Conservation (phyloP, 2,888 invertebrate genomes). For the Cheilosia variabilis region DNA sequence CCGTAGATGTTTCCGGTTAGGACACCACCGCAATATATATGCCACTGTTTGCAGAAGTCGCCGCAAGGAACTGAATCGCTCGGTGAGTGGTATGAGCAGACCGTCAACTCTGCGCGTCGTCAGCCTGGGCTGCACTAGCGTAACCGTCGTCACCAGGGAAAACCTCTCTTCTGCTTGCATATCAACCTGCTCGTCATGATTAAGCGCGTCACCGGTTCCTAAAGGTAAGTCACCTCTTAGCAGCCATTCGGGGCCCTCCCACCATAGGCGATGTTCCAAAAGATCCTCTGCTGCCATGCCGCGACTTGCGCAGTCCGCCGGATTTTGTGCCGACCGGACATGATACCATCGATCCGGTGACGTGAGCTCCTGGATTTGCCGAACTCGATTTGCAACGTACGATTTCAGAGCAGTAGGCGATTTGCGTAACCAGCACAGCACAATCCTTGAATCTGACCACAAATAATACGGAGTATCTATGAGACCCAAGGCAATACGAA, state of each 20-base stretch:
- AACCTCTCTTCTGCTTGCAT: neutral
- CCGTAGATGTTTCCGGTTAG: neutral
- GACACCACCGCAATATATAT: neutral
- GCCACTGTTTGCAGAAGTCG: neutral
- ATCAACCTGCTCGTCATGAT: neutral
- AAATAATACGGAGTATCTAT: neutral
- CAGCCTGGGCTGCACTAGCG: neutral
- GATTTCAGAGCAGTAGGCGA: neutral
- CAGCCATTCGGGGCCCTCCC: neutral
- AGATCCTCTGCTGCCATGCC: neutral
- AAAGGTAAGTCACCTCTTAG: too few species aligned
- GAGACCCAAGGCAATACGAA: neutral
- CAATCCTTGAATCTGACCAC: conserved; percentile 24
- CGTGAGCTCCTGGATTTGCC: conserved; percentile 22
- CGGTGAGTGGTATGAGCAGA: neutral
- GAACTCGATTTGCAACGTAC: conserved; percentile 17
- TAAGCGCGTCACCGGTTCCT: neutral
- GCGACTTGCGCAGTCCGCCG: neutral
- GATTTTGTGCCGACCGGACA: conserved; percentile 45
- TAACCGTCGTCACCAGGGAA: neutral
- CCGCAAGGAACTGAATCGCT: neutral
- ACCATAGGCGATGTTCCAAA: neutral
- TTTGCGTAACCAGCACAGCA: conserved; percentile 27
- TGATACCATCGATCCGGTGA: conserved; percentile 68
- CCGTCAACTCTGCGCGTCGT: neutral